These are phyloP conservation scores for Eudemis profundana DNA, from an alignment of 2,888 invertebrate genomes.

Conservation along the genomic window DNA sequence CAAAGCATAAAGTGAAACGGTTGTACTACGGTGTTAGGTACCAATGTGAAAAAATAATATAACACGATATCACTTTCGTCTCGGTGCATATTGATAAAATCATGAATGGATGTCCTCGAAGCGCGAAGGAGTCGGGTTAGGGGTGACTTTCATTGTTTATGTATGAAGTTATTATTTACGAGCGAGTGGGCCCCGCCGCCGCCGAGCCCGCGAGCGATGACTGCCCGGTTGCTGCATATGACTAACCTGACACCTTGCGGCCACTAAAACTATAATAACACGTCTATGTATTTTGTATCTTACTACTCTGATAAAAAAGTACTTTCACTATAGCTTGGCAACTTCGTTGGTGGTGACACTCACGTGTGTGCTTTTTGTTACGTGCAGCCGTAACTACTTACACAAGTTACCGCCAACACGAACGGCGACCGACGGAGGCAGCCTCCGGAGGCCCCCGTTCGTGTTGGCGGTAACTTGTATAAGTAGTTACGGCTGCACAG, in stretches of 20 bases:
- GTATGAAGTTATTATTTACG: constrained; percentile 79
- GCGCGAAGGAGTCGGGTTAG: constrained; percentile 58
- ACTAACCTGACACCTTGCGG: constrained; percentile 5
- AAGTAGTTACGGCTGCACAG: no score
- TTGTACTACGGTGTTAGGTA: no score
- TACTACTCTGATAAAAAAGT: no score
- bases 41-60: constrained; percentile 38
- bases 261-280: constrained; percentile 6
- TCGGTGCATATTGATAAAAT: constrained; percentile 58
- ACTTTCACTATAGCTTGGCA: no score
- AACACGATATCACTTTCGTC: constrained; percentile 52
- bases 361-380: no score
- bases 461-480: no score
- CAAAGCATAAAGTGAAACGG: no score
- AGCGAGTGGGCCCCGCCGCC: constrained; percentile 51
- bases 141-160: constrained; percentile 72
- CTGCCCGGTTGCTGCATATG: constrained; percentile 5
- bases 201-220: constrained; percentile 7
- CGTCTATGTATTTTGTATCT: background rate
- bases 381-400: no score
- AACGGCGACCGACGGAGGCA: no score
- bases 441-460: no score
- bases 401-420: no score
- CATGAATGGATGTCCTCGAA: constrained; percentile 61
- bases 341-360: no score